Base-by-base conservation (phyloP, 1,140 invertebrate genomes). In the Papilio polytes region DNA sequence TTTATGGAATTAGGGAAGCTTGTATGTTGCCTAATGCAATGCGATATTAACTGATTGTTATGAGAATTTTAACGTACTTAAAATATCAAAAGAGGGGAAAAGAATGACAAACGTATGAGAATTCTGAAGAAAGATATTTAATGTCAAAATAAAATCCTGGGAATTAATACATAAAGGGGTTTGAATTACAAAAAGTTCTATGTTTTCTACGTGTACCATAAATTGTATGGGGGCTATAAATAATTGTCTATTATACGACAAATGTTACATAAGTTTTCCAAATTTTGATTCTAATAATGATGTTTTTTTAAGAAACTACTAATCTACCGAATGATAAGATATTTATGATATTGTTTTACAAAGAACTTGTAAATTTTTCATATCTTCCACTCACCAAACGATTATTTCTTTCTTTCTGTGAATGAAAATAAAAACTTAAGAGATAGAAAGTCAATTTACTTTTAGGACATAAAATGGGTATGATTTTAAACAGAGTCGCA, bases 371-470 rank as follows among this genome's bases (percentile, higher is more conserved):
- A 73, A 73, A 41, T 44, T 44, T 46, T 74, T 44, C 8, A 6
- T 31, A 26, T 74, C n/a, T 74, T 74, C 73, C 73, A 74, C 81
- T 86, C 77, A 84, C 84, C 84, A 85, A 20, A 44, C 78, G 80
- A 41, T 81, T 82, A 56, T 79, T 84, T 84, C 83, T 82, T 83
- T 82, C 81, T 80, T 80, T 82, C 84, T 85, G 84, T 82, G 80
- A 73, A 81, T 80, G 76, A 80, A 53, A 76, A 80, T 56, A 73
- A 79, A 70, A 51, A 26, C 20, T 53, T 18, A 63, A 10, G 73
- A 76, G 70, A 79, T 72, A 80, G 51, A 31, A 78, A 4, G n/a
- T n/a, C 51, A 73, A 41, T 15, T 31, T 36, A 53, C 53, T 18
- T 31, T 66, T 72, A 13, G 59, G 36, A 59, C 22, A 56, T 56